Conservation (phyloP, 2,797 vertebrate genomes). For the Hirundo rustica region DNA sequence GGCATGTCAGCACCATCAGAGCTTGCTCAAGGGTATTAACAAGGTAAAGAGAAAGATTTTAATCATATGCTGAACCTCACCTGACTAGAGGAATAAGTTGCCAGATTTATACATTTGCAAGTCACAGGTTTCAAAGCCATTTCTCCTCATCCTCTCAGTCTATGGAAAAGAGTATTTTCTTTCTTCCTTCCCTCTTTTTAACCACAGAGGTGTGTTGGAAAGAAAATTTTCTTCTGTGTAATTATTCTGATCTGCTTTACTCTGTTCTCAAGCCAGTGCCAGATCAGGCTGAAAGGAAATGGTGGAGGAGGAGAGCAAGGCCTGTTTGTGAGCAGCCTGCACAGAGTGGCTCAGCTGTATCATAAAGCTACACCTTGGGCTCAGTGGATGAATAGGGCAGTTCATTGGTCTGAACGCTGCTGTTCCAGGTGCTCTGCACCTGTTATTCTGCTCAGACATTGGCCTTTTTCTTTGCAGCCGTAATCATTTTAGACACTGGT, state of each 20-base stretch:
- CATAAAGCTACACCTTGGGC: not conserved
- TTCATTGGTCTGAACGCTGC: not conserved
- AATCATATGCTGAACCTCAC: not conserved
- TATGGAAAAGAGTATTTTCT: not conserved
- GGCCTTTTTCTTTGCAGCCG: not conserved
- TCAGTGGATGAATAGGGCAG: not conserved
- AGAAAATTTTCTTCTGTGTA: not conserved
- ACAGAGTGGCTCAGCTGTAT: not conserved
- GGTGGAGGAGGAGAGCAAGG: not conserved
- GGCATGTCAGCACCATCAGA: not conserved
- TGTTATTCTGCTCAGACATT: constrained; percentile 17
- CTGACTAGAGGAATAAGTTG: not conserved
- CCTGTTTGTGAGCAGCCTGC: not conserved
- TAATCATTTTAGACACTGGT: not conserved
- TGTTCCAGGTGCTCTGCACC: constrained; percentile 44
- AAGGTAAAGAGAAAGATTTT: not conserved
- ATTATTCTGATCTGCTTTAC: not conserved
- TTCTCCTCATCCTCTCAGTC: not conserved
- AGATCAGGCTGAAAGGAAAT: not conserved
- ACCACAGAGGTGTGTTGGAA: not conserved
- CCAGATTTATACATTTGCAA: not conserved
- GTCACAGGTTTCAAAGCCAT: not conserved
- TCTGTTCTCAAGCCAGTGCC: not conserved
- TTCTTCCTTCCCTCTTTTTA: not conserved
- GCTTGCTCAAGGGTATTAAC: not conserved